Evolutionary conservation across 2,888 invertebrate species (phyloP), one percentile per base, ranked within the genome.

Genomic region (Mesorhabditis spiculigera): DNA sequence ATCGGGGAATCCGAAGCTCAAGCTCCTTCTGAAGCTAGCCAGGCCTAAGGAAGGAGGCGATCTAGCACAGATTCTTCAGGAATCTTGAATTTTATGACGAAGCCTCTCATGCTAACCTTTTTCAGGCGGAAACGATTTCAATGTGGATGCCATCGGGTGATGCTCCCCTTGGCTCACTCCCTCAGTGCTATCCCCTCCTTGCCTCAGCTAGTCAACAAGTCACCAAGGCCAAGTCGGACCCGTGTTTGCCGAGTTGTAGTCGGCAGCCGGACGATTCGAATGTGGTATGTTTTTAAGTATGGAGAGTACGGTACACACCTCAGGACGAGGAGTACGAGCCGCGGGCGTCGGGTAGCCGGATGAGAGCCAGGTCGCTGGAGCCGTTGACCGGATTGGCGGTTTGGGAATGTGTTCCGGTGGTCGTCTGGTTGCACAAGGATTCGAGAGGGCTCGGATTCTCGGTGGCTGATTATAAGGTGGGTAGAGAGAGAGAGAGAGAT

Each of bases 401-500:
- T 93, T 98, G 97, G 97, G 93, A 94, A 80, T 93, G 93, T 75
- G 95, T 96, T 85, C 94, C 96, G 63, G 93, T 96, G 87, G 92
- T 95, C 76, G 95, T 98, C 81, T 94, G 96, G 88, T 89, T 98
- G 81, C 91, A 93, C 72, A 99, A 99, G 88, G 96, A 95, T 75
- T 95, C 96, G 87, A 91, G 95, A 73, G 98, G 98, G 13, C 90
- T 99, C 72, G 98, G 98, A 74, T 98, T 98, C 89, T 96, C 96
- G 75, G 95, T 98, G 87, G 90, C 98, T 80, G 98, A 89, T 79
- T 89, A 89, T 79, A 87, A 88, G 86, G 88, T 88, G 42, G 8
- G 65, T 65, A 13, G 6, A 10, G 58, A n/a, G n/a, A 50, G 2
- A 1, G n/a, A 13, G 8, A 13, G n/a, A n/a, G 63, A 6, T 1